phyloP scores from a whole-genome alignment of 2,797 vertebrate species.

The Muscicapa comitata region DNA sequence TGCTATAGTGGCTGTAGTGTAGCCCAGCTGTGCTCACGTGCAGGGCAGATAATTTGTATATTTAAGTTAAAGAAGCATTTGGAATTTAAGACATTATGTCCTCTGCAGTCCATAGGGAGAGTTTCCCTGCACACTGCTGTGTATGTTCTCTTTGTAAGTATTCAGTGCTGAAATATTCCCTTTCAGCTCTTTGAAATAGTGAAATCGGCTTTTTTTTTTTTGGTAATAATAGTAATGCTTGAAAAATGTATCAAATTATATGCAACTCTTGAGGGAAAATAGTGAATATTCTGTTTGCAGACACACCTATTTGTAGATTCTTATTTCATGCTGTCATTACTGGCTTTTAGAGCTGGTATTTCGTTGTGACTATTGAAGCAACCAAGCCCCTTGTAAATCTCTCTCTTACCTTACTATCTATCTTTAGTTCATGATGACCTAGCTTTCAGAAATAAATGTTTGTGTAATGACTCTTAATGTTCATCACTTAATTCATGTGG shows the following conservation, averaged over 20 bases:
- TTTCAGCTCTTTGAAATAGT: background rate
- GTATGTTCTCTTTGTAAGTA: background rate
- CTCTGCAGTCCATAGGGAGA: background rate
- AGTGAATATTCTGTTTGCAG: background rate
- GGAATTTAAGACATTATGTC: background rate
- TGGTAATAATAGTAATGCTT: background rate
- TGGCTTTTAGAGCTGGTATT: background rate
- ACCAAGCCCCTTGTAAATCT: background rate
- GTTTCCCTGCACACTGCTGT: background rate
- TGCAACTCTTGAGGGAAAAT: background rate
- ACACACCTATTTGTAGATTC: constrained; percentile 35
- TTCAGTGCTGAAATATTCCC: background rate
- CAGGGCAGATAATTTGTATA: background rate
- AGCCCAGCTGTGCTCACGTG: constrained; percentile 3
- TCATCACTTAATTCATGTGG: background rate
- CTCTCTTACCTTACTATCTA: background rate
- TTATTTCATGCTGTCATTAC: background rate
- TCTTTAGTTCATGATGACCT: constrained; percentile 15
- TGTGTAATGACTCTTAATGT: background rate
- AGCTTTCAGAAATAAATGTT: background rate
- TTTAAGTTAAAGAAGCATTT: background rate
- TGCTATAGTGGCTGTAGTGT: constrained; percentile 44
- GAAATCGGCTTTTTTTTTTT: background rate
- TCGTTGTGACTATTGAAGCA: background rate
- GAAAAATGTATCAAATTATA: background rate